phyloP scores from a whole-genome alignment of 2,797 vertebrate genomes.

The Eulemur albifrons region DNA sequence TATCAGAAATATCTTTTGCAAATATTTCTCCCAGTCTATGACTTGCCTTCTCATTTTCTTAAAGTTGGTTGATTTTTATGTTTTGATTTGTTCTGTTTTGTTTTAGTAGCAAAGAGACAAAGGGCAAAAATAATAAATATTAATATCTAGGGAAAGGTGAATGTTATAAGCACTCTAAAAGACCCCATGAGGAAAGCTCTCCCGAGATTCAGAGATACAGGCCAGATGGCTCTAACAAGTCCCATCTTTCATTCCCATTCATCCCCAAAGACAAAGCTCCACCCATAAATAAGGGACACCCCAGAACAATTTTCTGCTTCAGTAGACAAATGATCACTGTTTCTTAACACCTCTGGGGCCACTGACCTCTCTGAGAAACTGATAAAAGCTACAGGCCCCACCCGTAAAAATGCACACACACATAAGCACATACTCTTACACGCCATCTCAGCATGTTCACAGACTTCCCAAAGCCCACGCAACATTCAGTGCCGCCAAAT shows the following conservation, averaged over 20 bases:
- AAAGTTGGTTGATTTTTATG: not conserved
- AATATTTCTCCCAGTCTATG: not conserved
- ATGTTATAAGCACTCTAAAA: not conserved
- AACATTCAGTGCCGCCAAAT: not conserved
- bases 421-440: not conserved
- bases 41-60: not conserved
- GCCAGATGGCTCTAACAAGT: not conserved
- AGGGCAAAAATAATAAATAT: not conserved
- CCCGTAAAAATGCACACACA: not conserved
- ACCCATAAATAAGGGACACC: not conserved
- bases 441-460: not conserved
- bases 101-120: not conserved
- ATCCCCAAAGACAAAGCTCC: slow-evolving; percentile 5
- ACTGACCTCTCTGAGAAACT: not conserved
- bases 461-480: not conserved
- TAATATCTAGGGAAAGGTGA: not conserved
- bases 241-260: not conserved
- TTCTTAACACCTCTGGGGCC: not conserved
- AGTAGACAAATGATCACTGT: not conserved
- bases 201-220: not conserved
- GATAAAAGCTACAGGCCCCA: not conserved
- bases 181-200: not conserved
- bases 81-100: not conserved
- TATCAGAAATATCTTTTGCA: not conserved
- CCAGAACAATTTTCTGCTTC: not conserved